Conservation (phyloP, 2,113 vertebrate genomes). For the Donacobius atricapilla region DNA sequence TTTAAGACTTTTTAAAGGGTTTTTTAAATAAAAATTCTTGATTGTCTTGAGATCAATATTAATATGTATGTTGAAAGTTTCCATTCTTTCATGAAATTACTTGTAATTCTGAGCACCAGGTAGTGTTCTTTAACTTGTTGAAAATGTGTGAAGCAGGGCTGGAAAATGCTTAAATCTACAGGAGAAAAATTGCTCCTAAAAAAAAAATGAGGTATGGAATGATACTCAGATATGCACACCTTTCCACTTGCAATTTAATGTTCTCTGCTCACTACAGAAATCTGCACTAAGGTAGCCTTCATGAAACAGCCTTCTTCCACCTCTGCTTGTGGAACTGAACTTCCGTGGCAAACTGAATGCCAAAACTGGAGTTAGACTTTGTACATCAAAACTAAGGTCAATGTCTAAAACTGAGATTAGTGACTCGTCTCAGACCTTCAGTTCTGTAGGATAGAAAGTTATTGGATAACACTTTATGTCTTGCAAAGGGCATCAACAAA, state of each 20-base stretch:
- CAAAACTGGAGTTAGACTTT: not conserved
- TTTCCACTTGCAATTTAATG: not conserved
- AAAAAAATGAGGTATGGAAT: not conserved
- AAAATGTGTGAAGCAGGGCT: not conserved
- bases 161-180: not conserved
- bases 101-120: not conserved
- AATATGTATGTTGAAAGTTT: not conserved
- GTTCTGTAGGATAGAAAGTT: not conserved
- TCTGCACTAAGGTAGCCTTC: not conserved
- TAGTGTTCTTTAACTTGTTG: not conserved
- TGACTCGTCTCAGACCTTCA: not conserved
- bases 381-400: not conserved
- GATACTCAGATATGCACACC: not conserved
- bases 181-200: not conserved
- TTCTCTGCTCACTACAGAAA: not conserved
- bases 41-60: not conserved
- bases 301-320: not conserved
- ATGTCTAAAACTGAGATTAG: not conserved
- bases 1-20: not conserved
- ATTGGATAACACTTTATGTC: not conserved
- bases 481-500: not conserved
- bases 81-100: not conserved
- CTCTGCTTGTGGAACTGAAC: not conserved
- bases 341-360: not conserved
- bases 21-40: not conserved